Percentiles rank a stretch among this genome's conserved stretches.
Conservation (phyloP, 2,113 vertebrate genomes). For the Brachyhypopomus occidentalis region DNA sequence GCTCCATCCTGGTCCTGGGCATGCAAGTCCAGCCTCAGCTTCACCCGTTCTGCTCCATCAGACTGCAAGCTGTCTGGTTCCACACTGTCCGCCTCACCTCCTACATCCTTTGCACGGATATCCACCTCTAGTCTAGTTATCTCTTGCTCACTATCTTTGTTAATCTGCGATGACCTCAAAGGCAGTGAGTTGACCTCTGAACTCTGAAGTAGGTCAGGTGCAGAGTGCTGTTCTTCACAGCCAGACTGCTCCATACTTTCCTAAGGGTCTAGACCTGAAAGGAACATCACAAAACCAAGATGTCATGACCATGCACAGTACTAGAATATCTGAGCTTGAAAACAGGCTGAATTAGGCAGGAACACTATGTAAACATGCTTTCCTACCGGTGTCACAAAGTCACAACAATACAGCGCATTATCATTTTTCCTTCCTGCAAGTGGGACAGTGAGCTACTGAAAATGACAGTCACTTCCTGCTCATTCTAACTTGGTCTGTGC, state of each 20-base stretch:
- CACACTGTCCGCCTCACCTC: conserved; percentile 45
- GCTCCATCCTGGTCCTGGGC: conserved; percentile 27
- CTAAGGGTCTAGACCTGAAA: conserved; percentile 58
- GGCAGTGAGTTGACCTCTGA: conserved; percentile 21
- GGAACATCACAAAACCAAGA: neutral
- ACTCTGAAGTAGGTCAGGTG: conserved; percentile 47
- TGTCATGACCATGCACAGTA: neutral
- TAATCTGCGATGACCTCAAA: conserved; percentile 49
- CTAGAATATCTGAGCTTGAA: no score
- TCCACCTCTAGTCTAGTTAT: conserved; percentile 43
- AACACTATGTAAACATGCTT: neutral
- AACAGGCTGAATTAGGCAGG: neutral
- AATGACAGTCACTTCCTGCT: conserved; percentile 24
- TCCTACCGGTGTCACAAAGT: neutral
- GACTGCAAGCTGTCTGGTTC: conserved; percentile 48
- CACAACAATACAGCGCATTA: neutral
- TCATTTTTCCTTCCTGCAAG: conserved; percentile 12
- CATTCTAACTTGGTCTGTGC: neutral
- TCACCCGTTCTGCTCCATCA: conserved; percentile 14
- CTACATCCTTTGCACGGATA: conserved; percentile 33
- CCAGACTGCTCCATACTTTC: conserved; percentile 61
- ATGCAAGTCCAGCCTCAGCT: conserved; percentile 37
- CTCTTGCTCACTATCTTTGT: conserved; percentile 8
- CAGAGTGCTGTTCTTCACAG: conserved; percentile 48
- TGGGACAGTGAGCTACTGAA: neutral